Evolutionary conservation across 2,113 vertebrate genomes (phyloP).

Genomic region (Suncus etruscus): DNA sequence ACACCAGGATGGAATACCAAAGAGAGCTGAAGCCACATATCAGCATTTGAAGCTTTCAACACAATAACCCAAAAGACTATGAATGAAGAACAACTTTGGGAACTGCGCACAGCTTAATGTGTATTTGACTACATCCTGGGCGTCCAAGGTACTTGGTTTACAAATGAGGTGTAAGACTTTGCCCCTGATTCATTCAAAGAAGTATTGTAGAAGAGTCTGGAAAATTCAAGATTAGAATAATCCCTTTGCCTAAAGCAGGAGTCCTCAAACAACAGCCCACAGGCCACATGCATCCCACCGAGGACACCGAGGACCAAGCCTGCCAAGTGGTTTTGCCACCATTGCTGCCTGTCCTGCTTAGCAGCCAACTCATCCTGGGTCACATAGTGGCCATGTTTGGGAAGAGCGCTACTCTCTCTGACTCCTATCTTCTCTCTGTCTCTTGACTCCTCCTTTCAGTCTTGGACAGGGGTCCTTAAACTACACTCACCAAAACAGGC

Average conservation of each 20-base stretch:
- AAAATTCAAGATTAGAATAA: background rate
- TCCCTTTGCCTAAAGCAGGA: background rate
- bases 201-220: background rate
- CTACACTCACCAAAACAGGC: too few relatives aligned
- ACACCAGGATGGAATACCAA: slow-evolving; percentile 65
- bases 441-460: too few relatives aligned
- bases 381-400: too few relatives aligned
- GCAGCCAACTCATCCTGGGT: too few relatives aligned
- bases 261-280: too few relatives aligned
- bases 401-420: too few relatives aligned
- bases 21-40: slow-evolving; percentile 38
- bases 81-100: background rate
- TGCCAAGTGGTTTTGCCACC: too few relatives aligned
- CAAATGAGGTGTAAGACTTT: background rate
- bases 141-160: background rate
- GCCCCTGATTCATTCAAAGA: slow-evolving; percentile 3
- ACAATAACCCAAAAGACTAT: slow-evolving; percentile 33
- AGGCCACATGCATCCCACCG: too few relatives aligned
- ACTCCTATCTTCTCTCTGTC: too few relatives aligned
- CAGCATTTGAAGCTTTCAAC: slow-evolving; percentile 40
- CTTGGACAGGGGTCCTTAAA: too few relatives aligned
- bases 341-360: too few relatives aligned
- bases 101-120: background rate
- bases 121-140: background rate
- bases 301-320: too few relatives aligned